Evolutionary conservation across 1,140 invertebrate genomes (phyloP).

Genomic region (Tetranychus cinnabarinus): DNA sequence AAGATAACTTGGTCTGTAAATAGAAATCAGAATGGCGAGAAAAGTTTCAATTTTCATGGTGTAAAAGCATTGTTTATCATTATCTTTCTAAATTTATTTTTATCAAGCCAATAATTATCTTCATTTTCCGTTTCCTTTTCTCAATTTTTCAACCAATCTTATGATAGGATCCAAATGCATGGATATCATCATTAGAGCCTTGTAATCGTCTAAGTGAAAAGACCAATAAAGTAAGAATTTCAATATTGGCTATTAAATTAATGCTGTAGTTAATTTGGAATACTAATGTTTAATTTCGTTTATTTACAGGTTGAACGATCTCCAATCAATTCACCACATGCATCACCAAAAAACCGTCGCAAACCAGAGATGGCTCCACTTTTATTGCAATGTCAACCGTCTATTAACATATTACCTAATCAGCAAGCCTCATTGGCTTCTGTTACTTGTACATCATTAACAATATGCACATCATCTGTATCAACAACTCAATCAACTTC

Average conservation of each 20-base stretch:
- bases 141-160: neutral
- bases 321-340: conserved; percentile 31
- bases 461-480: conserved; percentile 12
- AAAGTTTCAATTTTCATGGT: no score
- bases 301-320: conserved; percentile 19
- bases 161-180: conserved; percentile 17
- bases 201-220: conserved; percentile 9
- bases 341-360: conserved; percentile 23
- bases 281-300: neutral
- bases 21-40: no score
- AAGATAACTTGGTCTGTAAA: no score
- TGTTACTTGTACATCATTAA: neutral
- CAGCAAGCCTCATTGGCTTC: neutral
- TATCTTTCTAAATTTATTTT: no score
- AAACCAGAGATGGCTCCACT: no score
- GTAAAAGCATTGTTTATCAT: no score
- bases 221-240: conserved; percentile 14
- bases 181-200: conserved; percentile 23
- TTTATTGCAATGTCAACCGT: neutral
- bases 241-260: neutral
- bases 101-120: neutral
- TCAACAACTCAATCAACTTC: conserved; percentile 19
- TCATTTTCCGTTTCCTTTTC: neutral
- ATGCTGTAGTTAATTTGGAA: neutral
- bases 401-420: neutral